Base-by-base conservation (phyloP, 2,888 invertebrate species). In the Sinohyriopsis cumingii region DNA sequence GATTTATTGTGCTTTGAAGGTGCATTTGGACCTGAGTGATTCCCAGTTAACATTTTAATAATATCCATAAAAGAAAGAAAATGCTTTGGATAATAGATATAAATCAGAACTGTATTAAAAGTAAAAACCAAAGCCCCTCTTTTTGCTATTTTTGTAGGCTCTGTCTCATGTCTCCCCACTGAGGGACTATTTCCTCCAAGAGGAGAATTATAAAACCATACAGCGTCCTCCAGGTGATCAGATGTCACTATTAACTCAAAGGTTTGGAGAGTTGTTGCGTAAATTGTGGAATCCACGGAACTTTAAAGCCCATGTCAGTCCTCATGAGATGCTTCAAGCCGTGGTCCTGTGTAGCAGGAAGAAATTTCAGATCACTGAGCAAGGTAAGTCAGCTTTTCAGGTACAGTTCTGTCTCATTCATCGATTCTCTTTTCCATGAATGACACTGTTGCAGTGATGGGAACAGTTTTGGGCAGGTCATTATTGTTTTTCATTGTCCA, bases 261-360 rank as follows among this genome's bases (percentile, higher is more conserved):
- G 94, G 86, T 99, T 98, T 90, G 99, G 99, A 0, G 99, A 99
- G 89, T 91, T 99, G 53, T 93, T 99, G 91, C 92, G 99, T 24
- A 99, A 99, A 89, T 92, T 99, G 83, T 99, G 99, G 99, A 99
- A 99, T 91, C 98, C 99, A 0, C 92, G 97, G 59, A 99, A 99
- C 86, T 99, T 99, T 89, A 99, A 99, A 91, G 96, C 99, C 0
- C 99, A 99, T 87, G 99, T 99, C 0, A 98, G 98, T 25, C 99
- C 99, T 0, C 99, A 99, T 89, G 99, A 99, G 92, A 99, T 99
- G 99, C 91, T 99, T 33, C 99, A 99, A 84, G 97, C 99, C 63
- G 96, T 98, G 33, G 97, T 99, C 5, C 91, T 99, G 76, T 97
- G 97, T 95, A 96, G 98, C 87, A 95, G 95, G 90, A 98, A 99